Evolutionary conservation across 2,113 vertebrate species (phyloP), one percentile per base, ranked within the genome.

Genomic region (Notothenia coriiceps): DNA sequence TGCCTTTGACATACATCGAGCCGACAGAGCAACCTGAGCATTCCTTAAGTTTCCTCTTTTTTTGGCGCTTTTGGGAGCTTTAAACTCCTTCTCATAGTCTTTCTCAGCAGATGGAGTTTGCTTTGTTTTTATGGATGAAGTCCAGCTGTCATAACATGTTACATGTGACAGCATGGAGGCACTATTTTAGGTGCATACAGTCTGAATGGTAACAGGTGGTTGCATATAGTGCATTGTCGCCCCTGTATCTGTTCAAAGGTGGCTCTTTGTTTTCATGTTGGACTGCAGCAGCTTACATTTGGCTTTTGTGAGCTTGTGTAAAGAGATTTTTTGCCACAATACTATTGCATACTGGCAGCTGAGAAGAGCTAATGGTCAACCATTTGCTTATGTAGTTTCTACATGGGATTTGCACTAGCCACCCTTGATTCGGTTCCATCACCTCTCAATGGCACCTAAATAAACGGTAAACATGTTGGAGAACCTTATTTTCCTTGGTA

Each of bases 401-500:
- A 14, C 25, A 6, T 54, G 25, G 43, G 7, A 54, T 76, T 47
- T 47, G 20, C 25, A 49, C 9, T 10, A 18, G 47, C 12, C 70
- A 20, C 33, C 12, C 47, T 61, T 61, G 8, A 62, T 61, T 56
- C 2, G 40, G 14, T 47, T 15, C 65, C 62, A 55, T 71, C 18
- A 59, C 51, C 55, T 6, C 62, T 50, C 15, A 72, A 1, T 56
- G n/a, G 10, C 29, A 13, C 18, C 68, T 74, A 60, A 62, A 76
- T 82, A 51, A 59, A 66, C 20, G 4, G 62, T 50, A 63, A 22
- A 0, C 44, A 74, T 43, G 35, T 57, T 12, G 10, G 51, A 59
- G 14, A 43, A 47, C 77, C 59, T 63, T 22, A 10, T 40, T 64
- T 46, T 77, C 50, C 74, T 71, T 43, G 22, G 13, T 70, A 62